Evolutionary conservation across 1,140 invertebrate genomes (phyloP), one percentile per base, ranked within the genome.

Genomic region (Brachionus koreanus): DNA sequence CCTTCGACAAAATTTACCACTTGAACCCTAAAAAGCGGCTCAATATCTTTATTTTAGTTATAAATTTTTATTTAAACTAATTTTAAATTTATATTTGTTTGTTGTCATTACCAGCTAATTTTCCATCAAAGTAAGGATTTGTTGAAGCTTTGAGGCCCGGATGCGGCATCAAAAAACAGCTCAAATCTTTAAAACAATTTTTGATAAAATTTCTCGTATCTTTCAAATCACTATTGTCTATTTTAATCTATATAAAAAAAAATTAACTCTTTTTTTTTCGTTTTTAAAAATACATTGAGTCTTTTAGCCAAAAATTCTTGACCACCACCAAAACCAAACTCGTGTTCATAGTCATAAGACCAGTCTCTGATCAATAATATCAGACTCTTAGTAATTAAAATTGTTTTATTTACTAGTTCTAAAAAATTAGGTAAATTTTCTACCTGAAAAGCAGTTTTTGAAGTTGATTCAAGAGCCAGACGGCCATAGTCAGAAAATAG

Each of bases 41-140:
- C 96, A 86, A 99, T 98, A 86, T 98, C 97, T 98, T 98, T 87
- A 95, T 98, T 63, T 97, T 95, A 89, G 96, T 93, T 19, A 97
- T 94, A 9, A 95, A 97, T 82, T 94, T 96, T 42, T 96, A n/a
- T n/a, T n/a, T n/a, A n/a, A n/a, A n/a, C 88, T 95, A 97, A 96
- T 5, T 95, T 96, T 88, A 94, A 96, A 0, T 97, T 89, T 12
- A 95, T n/a, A 95, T 90, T 97, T 97, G 23, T 98, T 93, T 2
- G 95, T 98, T 10, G 10, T 46, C n/a, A 2, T 16, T 57, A 69
- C 65, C 65, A 87, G 88, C 87, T 43, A 98, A 89, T 87, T 93
- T 90, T 19, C 98, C 98, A 89, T 98, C 95, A 88, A 98, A 99
- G 74, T 93, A 91, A 2, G 95, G 96, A 91, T 95, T 96, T 12